Evolutionary conservation across 2,888 invertebrate genomes (phyloP), one percentile per base, ranked within the genome.

Genomic region (Nyleta sp.): DNA sequence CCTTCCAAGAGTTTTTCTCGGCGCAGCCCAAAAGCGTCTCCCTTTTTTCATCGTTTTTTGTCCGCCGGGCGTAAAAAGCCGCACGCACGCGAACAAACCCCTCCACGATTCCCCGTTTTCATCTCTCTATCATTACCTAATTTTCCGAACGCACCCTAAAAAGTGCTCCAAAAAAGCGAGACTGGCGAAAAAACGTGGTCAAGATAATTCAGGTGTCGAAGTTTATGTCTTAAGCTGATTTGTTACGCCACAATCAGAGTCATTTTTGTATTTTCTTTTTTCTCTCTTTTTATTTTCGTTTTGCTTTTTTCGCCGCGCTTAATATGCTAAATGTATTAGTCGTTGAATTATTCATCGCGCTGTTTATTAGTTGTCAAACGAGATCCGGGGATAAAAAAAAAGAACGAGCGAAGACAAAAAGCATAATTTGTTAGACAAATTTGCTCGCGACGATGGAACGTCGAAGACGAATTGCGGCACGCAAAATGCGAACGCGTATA

Each of bases 81-180:
- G 13, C 72, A 64, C 62, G 72, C 72, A 65, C 67, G 65, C 72
- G 60, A 72, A 62, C 59, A 28, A 71, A 68, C 44, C 59, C 70
- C 55, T 52, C 64, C 67, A 18, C n/a, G n/a, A 59, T 35, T 60
- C 55, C 40, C 55, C 22, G 11, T 13, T 42, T 18, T 44, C 60
- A 35, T 64, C 65, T 28, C 64, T 65, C 33, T 48, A 64, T 71
- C 64, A 65, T 76, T 50, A 59, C 24, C 46, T 59, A 59, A 71
- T 71, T 76, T 71, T 71, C 44, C 53, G 15, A 76, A 68, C 48
- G 28, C 53, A 59, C 52, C 64, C 46, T 40, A 22, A 13, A 53
- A 28, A 50, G 3, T 18, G 15, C 11, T n/a, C 13, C 20, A 28
- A 42, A 50, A 62, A 64, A 28, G 10, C 8, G 28, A 10, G 28